Percentiles rank a stretch among this genome's conserved stretches.
Conservation (phyloP, 2,888 invertebrate species). For the Schizotus pectinicornis region DNA sequence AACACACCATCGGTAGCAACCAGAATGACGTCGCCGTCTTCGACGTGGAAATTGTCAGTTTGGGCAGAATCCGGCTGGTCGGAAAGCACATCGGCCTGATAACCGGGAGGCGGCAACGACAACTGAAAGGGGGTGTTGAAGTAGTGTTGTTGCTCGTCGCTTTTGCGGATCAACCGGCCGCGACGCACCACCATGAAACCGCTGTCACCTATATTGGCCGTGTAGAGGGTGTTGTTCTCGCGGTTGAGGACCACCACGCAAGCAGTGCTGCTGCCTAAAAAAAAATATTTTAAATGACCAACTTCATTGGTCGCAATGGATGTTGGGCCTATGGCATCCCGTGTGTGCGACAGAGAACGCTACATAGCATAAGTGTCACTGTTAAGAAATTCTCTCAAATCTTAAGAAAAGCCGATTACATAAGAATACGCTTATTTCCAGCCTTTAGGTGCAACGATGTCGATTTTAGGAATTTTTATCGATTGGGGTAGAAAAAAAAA, state of each 20-base stretch:
- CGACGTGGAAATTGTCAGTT: slow-evolving; percentile 84
- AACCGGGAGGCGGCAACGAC: slow-evolving; percentile 90
- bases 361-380: too few species aligned
- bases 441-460: too few species aligned
- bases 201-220: slow-evolving; percentile 99
- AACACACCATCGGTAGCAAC: slow-evolving; percentile 98
- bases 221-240: slow-evolving; percentile 87
- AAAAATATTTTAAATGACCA: too few species aligned
- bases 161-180: slow-evolving; percentile 88
- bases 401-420: too few species aligned
- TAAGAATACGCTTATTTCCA: too few species aligned
- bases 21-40: slow-evolving; percentile 92
- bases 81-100: slow-evolving; percentile 84
- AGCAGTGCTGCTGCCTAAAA: slow-evolving; percentile 93
- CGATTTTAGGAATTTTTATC: too few species aligned
- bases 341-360: too few species aligned
- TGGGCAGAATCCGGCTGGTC: slow-evolving; percentile 94
- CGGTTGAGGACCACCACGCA: slow-evolving; percentile 94
- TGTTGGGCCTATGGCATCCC: too few species aligned
- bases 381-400: too few species aligned
- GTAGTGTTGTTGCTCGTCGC: slow-evolving; percentile 97
- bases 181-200: slow-evolving; percentile 92
- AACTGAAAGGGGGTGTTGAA: slow-evolving; percentile 99
- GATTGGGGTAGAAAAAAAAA: too few species aligned
- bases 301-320: too few species aligned